Evolutionary conservation across 2,888 invertebrate genomes (phyloP).

Genomic region (Cactoblastis cactorum): DNA sequence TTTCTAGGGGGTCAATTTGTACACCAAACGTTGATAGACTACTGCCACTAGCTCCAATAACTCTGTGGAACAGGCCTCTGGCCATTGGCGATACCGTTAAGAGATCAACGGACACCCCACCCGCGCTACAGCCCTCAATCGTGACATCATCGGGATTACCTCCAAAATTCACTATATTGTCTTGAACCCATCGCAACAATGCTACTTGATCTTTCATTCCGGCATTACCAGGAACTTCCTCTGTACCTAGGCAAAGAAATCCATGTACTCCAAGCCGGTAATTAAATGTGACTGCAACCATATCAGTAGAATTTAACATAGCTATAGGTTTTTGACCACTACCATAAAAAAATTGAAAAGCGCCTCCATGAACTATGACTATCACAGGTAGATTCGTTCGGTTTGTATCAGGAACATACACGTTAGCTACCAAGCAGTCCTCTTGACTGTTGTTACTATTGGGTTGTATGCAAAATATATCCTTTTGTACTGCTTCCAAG

Average conservation of each 20-base stretch:
- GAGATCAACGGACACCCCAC: slow-evolving; percentile 5
- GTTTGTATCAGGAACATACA: slow-evolving; percentile 29
- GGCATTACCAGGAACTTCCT: slow-evolving; percentile 33
- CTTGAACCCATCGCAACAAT: slow-evolving; percentile 31
- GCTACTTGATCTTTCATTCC: slow-evolving; percentile 40
- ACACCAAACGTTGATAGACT: slow-evolving; percentile 30
- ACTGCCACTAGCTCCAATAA: slow-evolving; percentile 41
- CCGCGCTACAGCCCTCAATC: slow-evolving; percentile 10
- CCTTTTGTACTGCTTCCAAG: slow-evolving; percentile 29
- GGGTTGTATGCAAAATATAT: slow-evolving; percentile 33
- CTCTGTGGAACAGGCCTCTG: slow-evolving; percentile 22
- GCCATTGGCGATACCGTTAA: not conserved
- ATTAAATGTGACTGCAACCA: slow-evolving; percentile 22
- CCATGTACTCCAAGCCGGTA: slow-evolving; percentile 16
- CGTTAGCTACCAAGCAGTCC: slow-evolving; percentile 32
- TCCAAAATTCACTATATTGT: slow-evolving; percentile 32
- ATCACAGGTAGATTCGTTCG: slow-evolving; percentile 35
- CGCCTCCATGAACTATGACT: slow-evolving; percentile 51
- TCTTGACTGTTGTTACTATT: slow-evolving; percentile 16
- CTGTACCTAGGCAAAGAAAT: slow-evolving; percentile 30
- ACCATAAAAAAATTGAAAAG: slow-evolving; percentile 12
- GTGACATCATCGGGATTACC: slow-evolving; percentile 35
- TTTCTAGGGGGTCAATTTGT: slow-evolving; percentile 36
- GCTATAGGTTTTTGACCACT: not conserved
- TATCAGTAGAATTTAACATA: slow-evolving; percentile 20